Base-by-base conservation (phyloP, 1,140 invertebrate species). In the Belonocnema kinseyi region DNA sequence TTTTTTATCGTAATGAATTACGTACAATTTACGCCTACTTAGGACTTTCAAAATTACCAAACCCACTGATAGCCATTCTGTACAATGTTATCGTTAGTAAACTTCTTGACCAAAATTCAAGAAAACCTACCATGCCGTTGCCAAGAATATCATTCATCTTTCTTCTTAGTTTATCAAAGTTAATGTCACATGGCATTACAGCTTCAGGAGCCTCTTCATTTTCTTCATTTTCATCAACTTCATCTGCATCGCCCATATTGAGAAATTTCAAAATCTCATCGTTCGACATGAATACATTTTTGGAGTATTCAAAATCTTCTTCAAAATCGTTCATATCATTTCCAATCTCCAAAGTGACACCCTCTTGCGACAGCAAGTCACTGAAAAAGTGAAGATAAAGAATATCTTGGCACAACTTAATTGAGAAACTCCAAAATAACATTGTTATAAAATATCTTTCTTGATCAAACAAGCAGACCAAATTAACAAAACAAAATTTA, bases 81-180 rank as follows among this genome's bases (percentile, higher is more conserved):
- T 33, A 2, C 26, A 3, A 33, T 4, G 26, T 33, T 33, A 3
- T 33, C 3, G 26, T 33, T 46, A 46, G 10, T 46, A 11, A 46
- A 46, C 40, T 46, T 46, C 40, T 46, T 46, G 0, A 71, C n/a
- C 17, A n/a, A 71, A 52, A 21, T 16, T 70, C 11, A n/a, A 19
- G 16, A 56, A 54, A 77, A 14, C 66, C 61, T 79, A 82, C 81
- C 51, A 75, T 82, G 14, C 66, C 72, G 75, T 80, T 53, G 17
- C 58, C 52, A 3, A 50, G 50, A 51, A 82, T 73, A 51, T 82
- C 81, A 50, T 71, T 52, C 81, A 82, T 82, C 46, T 61, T 76
- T 13, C 70, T 56, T 58, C 66, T 10, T 12, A 82, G 13, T 17
- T 54, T 58, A 21, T 51, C 54, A 53, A 80, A 82, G 19, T 74